Evolutionary conservation across 64 coral and sea anemone genomes (phyloP), one percentile per base, ranked within the genome.

Genomic region (Orbicella faveolata): DNA sequence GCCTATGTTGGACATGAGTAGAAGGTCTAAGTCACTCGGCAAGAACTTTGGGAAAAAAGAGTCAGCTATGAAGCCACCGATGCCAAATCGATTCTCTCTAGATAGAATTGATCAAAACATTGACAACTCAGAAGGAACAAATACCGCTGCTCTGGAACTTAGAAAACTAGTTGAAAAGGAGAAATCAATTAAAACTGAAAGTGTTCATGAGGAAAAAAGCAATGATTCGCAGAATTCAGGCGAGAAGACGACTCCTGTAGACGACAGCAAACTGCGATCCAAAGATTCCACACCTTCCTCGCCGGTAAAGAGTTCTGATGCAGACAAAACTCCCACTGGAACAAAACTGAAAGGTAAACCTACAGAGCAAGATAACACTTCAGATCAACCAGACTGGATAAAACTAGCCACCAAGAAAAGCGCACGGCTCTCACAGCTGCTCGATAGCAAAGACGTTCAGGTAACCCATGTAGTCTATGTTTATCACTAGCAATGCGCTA

Each of bases 341-440:
- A n/a, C 23, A 53, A 20, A 26, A 36, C 36, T 79, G 63, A 18
- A 13, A 33, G 36, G 41, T 23, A 53, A 25, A 30, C 37, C 48
- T 1, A 6, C 11, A 9, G 78, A 84, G 20, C 36, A 89, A 6
- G 72, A 68, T 3, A 57, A 73, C 20, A 52, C 23, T 37, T 75
- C 39, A 61, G 65, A 61, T 14, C 66, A 83, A 39, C 95, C 95
- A 8, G 23, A 84, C 1, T 97, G 95, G 95, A 76, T 97, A 59
- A 78, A 78, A 41, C 75, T 84, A 30, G 95, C 95, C 1, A 97
- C 94, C 61, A 85, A 65, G 19, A 97, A 55, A 85, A 76, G 88
- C 8, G 80, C 90, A 67, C 90, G 95, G 52, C 36, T 66, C 3
- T 97, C 95, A 52, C 95, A 91, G 53, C 52, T 97, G 48, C 34